Evolutionary conservation across 2,113 vertebrate genomes (phyloP).

Genomic region (Prochilodus magdalenae): DNA sequence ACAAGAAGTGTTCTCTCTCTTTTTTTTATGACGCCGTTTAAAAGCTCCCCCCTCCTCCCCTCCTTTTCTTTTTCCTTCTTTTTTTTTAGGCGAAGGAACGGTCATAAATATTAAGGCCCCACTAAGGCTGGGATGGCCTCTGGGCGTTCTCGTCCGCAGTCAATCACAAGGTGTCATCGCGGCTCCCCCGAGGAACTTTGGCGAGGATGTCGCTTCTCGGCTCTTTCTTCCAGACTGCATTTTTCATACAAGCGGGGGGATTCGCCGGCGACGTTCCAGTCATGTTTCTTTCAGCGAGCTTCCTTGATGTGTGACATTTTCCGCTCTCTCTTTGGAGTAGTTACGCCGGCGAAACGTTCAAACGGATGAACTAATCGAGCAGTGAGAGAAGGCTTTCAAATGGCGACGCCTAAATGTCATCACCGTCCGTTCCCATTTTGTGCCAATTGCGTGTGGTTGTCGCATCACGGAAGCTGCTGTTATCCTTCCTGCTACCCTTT

Average conservation of each 20-base stretch:
- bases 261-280: conserved; percentile 25
- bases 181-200: conserved; percentile 37
- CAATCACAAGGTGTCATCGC: conserved; percentile 40
- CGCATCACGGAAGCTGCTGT: conserved; percentile 2
- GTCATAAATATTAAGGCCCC: conserved; percentile 52
- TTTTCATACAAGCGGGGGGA: conserved; percentile 41
- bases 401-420: conserved; percentile 22
- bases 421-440: conserved; percentile 35
- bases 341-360: conserved; percentile 38
- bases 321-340: conserved; percentile 25
- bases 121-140: conserved; percentile 36
- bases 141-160: conserved; percentile 44
- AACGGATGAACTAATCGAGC: conserved; percentile 48
- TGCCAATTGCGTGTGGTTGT: conserved; percentile 28
- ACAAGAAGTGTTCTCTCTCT: not conserved
- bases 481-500: conserved; percentile 7
- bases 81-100: conserved; percentile 37
- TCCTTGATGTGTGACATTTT: conserved; percentile 49
- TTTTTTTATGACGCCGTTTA: conserved; percentile 52
- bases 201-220: not conserved
- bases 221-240: conserved; percentile 26
- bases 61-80: not conserved
- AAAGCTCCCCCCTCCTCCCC: conserved; percentile 19
- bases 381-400: conserved; percentile 32
- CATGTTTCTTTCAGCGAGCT: conserved; percentile 46